These are phyloP conservation scores for Gerris lacustris DNA, from an alignment of 2,888 invertebrate species.

Conservation along the genomic window DNA sequence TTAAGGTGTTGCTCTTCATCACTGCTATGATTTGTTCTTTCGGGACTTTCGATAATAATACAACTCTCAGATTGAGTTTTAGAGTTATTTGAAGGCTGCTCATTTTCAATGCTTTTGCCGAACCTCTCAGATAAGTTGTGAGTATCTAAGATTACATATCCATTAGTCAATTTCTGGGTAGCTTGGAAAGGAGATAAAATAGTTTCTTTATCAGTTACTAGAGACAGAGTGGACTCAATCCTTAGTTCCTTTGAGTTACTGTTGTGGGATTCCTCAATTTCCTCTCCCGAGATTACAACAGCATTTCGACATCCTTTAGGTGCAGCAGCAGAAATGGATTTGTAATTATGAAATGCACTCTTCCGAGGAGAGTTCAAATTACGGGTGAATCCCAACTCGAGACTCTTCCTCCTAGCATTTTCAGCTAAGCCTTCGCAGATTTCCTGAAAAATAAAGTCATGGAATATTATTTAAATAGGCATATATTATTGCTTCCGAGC, in stretches of 20 bases:
- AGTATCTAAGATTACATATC: neutral
- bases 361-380: neutral
- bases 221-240: neutral
- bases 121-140: neutral
- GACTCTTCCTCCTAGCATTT: neutral
- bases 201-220: neutral
- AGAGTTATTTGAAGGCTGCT: too few relatives aligned
- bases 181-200: neutral
- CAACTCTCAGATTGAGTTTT: too few relatives aligned
- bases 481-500: too few relatives aligned
- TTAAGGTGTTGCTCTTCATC: neutral
- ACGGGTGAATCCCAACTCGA: neutral
- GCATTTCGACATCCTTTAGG: neutral
- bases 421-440: neutral
- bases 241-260: neutral
- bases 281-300: neutral
- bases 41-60: neutral
- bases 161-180: neutral
- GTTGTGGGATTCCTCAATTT: neutral
- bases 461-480: neutral
- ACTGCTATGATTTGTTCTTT: neutral
- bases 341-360: neutral
- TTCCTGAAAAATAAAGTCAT: neutral
- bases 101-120: too few relatives aligned
- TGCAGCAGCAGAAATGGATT: neutral